Base-by-base conservation (phyloP, 2,888 invertebrate genomes). In the Melitaea athalia region DNA sequence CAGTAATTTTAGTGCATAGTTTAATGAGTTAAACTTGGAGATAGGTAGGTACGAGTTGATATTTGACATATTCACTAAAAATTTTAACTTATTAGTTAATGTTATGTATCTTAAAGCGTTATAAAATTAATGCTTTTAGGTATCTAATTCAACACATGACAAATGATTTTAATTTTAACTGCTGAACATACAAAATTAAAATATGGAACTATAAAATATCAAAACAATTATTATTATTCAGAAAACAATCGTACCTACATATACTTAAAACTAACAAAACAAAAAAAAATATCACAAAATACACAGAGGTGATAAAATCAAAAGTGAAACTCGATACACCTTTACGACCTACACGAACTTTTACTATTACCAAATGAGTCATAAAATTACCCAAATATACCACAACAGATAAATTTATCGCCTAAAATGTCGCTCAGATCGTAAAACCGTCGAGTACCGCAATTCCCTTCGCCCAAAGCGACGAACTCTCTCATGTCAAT, bases 331-430 rank as follows among this genome's bases (percentile, higher is more conserved):
- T 77, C 79, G 80, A 85, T 82, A 86, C 83, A 81, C 78, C 78
- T 79, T 78, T 76, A 81, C 83, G 75, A 81, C 77, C 79, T 77
- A 81, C 81, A 84, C 73, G 75, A 85, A 84, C 87, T 75, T 87
- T 88, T 83, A 87, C 83, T 82, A 79, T 84, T 85, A 88, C 85
- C 85, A 88, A 92, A 91, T 89, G 91, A 88, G 82, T 87, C 91
- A 91, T 91, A 91, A 92, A 91, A 91, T 91, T 88, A 79, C 85
- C 86, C 81, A 86, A 91, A 92, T 88, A 87, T 85, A 84, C 86
- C 86, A 87, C 86, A 89, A 91, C 88, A 89, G 82, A 86, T 85
- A 87, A 88, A 90, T 90, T 87, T 87, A 88, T 87, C 84, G 81
- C 71, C 77, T 80, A 77, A 80, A 84, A 81, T 84, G 85, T 91